These are phyloP conservation scores for Tangara arthus DNA, from an alignment of 2,797 vertebrate genomes.

Conservation along the genomic window DNA sequence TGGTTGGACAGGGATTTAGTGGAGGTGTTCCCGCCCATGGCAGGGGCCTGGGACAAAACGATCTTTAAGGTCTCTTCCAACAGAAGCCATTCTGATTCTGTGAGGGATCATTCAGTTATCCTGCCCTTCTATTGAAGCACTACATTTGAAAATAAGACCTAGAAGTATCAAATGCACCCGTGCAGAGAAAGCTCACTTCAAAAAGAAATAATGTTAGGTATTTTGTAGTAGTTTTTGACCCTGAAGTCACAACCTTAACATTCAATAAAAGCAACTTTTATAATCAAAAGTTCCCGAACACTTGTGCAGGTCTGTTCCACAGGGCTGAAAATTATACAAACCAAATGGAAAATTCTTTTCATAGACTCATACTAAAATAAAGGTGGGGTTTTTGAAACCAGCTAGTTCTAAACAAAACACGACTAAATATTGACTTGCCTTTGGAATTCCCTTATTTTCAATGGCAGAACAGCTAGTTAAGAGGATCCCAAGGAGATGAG, in stretches of 20 bases:
- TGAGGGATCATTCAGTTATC: neutral
- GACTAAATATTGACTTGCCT: neutral
- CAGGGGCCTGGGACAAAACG: fast-evolving
- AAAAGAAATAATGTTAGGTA: neutral
- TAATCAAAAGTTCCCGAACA: neutral
- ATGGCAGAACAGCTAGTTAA: neutral
- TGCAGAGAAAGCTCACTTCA: neutral
- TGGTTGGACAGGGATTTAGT: neutral
- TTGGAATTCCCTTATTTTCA: slow-evolving; percentile 2
- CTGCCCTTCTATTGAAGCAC: neutral
- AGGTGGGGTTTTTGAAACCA: slow-evolving; percentile 29
- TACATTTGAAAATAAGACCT: neutral
- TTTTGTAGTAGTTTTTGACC: neutral
- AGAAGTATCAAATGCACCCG: neutral
- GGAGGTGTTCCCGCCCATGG: neutral
- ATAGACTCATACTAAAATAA: slow-evolving; percentile 18
- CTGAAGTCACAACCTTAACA: neutral
- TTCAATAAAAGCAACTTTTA: neutral
- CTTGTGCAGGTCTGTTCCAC: neutral
- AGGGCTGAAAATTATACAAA: neutral
- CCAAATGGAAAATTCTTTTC: slow-evolving; percentile 53
- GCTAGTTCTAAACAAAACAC: neutral
- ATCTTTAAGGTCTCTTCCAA: neutral
- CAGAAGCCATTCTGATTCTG: neutral
- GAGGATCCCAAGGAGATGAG: neutral